A percentile compares a stretch with the other conserved stretches of the same genome.
These are phyloP conservation scores for Invenusta paracnida DNA, from an alignment of 2,888 invertebrate genomes.

Conservation along the genomic window DNA sequence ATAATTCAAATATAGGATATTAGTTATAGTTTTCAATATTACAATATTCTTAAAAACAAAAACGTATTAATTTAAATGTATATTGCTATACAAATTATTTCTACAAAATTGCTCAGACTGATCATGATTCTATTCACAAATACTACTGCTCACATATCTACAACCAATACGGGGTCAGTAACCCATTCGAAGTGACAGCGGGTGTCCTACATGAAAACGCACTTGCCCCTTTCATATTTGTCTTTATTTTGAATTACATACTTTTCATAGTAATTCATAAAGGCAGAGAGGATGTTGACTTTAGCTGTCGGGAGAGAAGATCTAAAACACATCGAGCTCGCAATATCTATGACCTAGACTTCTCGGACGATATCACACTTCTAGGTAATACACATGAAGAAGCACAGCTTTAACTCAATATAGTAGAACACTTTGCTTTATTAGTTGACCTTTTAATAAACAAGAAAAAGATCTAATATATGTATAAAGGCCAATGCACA, in stretches of 20 bases:
- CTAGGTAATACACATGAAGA: background rate
- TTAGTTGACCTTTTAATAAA: no score
- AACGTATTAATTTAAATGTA: no score
- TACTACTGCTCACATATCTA: conserved; percentile 18
- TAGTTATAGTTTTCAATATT: no score
- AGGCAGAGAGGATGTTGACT: background rate
- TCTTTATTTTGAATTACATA: background rate
- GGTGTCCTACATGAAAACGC: background rate
- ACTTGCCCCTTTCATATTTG: conserved; percentile 34
- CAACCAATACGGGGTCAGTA: conserved; percentile 19
- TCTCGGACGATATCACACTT: conserved; percentile 34
- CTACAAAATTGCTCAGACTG: background rate
- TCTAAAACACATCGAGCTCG: conserved; percentile 3
- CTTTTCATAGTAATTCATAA: background rate
- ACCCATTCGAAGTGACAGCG: background rate
- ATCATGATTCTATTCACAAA: conserved; percentile 20
- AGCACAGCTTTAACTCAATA: background rate
- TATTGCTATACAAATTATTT: no score
- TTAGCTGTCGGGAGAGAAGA: background rate
- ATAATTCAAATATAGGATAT: no score
- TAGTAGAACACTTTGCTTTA: background rate
- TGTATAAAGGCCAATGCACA: no score
- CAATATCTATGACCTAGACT: conserved; percentile 3
- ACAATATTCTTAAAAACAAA: no score
- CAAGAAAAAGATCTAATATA: no score